Evolutionary conservation across 1,140 invertebrate genomes (phyloP).

Genomic region (Drosophila guanche): DNA sequence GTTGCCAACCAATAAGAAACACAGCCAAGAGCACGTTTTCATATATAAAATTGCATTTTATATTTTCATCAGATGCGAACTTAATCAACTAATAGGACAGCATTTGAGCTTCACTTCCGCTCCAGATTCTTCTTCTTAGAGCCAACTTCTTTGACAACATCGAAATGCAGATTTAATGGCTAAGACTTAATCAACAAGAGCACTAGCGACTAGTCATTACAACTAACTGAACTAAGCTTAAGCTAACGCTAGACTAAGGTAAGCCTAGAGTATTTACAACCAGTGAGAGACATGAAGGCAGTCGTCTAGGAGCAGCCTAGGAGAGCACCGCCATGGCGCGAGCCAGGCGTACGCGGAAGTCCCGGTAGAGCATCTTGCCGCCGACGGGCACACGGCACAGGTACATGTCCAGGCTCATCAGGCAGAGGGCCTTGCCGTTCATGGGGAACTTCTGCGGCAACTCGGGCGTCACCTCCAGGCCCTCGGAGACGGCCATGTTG

Average conservation of each 20-base stretch:
- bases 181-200: conserved; percentile 54
- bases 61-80: conserved; percentile 66
- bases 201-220: conserved; percentile 64
- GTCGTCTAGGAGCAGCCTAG: conserved; percentile 18
- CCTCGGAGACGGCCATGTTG: conserved; percentile 86
- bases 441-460: conserved; percentile 87
- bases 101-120: conserved; percentile 43
- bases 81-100: conserved; percentile 75
- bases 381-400: conserved; percentile 87
- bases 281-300: conserved; percentile 16
- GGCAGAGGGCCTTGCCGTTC: conserved; percentile 91
- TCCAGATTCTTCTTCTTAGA: neutral
- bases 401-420: conserved; percentile 91
- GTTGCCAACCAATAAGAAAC: conserved; percentile 2
- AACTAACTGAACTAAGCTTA: conserved; percentile 40
- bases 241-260: neutral
- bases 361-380: conserved; percentile 87
- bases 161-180: conserved; percentile 61
- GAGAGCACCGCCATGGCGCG: conserved; percentile 75
- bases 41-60: conserved; percentile 78
- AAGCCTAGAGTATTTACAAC: conserved; percentile 64
- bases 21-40: conserved; percentile 6
- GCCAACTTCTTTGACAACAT: conserved; percentile 49
- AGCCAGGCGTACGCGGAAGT: conserved; percentile 82
- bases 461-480: conserved; percentile 84